Conservation (phyloP, 2,888 invertebrate species). For the Ecliptopera silaceata region DNA sequence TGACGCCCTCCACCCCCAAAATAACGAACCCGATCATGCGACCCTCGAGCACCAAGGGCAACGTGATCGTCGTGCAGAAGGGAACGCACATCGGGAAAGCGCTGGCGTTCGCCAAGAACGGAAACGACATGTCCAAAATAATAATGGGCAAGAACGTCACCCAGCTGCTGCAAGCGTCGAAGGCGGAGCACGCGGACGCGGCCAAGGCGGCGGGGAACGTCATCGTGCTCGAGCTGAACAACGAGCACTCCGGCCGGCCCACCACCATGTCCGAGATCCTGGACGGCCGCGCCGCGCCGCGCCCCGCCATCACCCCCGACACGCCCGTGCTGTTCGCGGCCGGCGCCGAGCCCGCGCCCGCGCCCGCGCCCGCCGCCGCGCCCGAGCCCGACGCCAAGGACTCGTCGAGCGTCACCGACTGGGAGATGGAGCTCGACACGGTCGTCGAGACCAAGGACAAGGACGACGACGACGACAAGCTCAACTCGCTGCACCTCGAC, state of each 20-base stretch:
- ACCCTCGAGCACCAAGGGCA: constrained; percentile 78
- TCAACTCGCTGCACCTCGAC: constrained; percentile 75
- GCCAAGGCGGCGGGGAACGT: constrained; percentile 72
- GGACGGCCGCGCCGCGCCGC: constrained; percentile 59
- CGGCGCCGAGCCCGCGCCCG: constrained; percentile 69
- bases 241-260: constrained; percentile 71
- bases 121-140: constrained; percentile 77
- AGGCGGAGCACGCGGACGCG: constrained; percentile 62
- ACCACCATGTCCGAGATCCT: constrained; percentile 78
- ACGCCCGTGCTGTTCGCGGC: constrained; percentile 81
- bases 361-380: constrained; percentile 68
- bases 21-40: constrained; percentile 72
- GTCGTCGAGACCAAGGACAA: constrained; percentile 65
- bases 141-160: constrained; percentile 80
- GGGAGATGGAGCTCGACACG: constrained; percentile 85
- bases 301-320: constrained; percentile 78
- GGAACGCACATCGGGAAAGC: constrained; percentile 79
- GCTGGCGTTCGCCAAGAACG: constrained; percentile 73
- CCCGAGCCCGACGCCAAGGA: constrained; percentile 65
- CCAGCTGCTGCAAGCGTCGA: constrained; percentile 70
- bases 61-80: constrained; percentile 84
- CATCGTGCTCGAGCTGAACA: constrained; percentile 75
- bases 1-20: constrained; percentile 68
- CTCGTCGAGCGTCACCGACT: constrained; percentile 77
- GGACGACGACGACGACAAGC: constrained; percentile 71